phyloP scores from a whole-genome alignment of 30 jellyfish, hydroid and myxozoan genomes.

The Rhopilema esculentum region DNA sequence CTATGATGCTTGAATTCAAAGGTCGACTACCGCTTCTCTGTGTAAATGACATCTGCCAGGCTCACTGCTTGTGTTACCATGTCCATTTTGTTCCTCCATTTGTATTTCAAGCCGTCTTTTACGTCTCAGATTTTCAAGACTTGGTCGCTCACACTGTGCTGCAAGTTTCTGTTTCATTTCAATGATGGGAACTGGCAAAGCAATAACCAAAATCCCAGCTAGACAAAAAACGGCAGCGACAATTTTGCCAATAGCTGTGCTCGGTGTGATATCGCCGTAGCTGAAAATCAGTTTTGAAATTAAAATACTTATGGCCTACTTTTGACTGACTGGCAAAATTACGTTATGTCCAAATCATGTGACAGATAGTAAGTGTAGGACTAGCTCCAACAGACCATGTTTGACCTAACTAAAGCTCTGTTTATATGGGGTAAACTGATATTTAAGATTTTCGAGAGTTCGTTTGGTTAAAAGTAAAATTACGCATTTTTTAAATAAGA shows the following conservation, averaged over 20 bases:
- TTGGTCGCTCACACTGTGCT: constrained; percentile 59
- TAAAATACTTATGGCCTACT: too few relatives aligned
- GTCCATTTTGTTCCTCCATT: not conserved
- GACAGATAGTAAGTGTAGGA: too few relatives aligned
- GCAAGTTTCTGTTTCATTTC: constrained; percentile 77
- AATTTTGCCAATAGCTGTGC: constrained; percentile 65
- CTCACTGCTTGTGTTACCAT: not conserved
- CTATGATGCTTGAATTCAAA: not conserved
- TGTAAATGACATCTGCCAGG: not conserved
- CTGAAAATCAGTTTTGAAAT: constrained; percentile 17
- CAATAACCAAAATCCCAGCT: constrained; percentile 76
- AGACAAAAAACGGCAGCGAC: constrained; percentile 77
- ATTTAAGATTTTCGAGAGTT: too few relatives aligned
- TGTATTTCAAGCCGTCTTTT: not conserved
- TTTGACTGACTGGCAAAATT: too few relatives aligned
- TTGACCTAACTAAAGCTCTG: too few relatives aligned
- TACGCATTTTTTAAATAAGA: too few relatives aligned
- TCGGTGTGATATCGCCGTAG: constrained; percentile 80
- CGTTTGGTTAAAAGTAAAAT: too few relatives aligned
- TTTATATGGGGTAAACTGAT: too few relatives aligned
- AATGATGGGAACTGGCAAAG: constrained; percentile 79
- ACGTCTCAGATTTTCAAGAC: constrained; percentile 10
- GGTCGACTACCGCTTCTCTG: not conserved
- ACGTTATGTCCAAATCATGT: too few relatives aligned
- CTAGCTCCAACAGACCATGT: too few relatives aligned